A percentile compares a stretch with the other conserved stretches of the same genome.
These are phyloP conservation scores for Tachuris rubrigastra DNA, from an alignment of 2,113 vertebrate species.

Conservation along the genomic window DNA sequence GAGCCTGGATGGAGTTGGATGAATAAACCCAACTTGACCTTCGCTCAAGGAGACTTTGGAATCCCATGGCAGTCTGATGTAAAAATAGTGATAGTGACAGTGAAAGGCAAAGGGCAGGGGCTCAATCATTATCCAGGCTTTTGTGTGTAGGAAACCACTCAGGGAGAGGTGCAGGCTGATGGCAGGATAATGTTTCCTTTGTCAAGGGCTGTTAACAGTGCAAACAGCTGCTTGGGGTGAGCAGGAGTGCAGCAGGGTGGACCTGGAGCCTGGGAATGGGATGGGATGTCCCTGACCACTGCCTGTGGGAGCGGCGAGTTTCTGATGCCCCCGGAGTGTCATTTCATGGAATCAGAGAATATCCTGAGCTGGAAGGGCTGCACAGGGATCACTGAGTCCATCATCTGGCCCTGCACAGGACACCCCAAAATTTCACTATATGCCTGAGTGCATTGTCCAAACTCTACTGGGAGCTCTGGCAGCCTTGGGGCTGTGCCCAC, in stretches of 20 bases:
- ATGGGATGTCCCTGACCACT: fast-evolving
- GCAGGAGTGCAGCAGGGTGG: neutral
- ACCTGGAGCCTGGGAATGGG: neutral
- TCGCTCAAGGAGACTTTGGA: conserved; percentile 16
- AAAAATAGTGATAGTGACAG: neutral
- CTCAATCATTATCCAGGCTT: neutral
- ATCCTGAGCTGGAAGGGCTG: neutral
- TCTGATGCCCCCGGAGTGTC: fast-evolving
- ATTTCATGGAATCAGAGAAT: neutral
- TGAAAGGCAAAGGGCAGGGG: neutral
- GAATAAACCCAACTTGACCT: neutral
- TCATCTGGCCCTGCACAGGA: neutral
- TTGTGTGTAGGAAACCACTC: neutral
- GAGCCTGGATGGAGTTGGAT: neutral
- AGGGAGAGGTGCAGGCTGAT: neutral
- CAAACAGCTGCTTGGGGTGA: neutral
- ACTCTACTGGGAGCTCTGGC: neutral
- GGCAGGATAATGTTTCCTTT: neutral
- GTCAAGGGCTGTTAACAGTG: neutral
- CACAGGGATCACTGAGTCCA: neutral
- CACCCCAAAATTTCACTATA: neutral
- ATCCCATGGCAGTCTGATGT: neutral
- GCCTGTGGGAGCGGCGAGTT: fast-evolving
- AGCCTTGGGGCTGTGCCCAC: neutral
- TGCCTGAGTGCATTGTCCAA: neutral